Percentiles rank a stretch among this genome's conserved stretches.
These are phyloP conservation scores for Meloidogyne chitwoodi DNA, from an alignment of 1,140 invertebrate species.

Conservation along the genomic window DNA sequence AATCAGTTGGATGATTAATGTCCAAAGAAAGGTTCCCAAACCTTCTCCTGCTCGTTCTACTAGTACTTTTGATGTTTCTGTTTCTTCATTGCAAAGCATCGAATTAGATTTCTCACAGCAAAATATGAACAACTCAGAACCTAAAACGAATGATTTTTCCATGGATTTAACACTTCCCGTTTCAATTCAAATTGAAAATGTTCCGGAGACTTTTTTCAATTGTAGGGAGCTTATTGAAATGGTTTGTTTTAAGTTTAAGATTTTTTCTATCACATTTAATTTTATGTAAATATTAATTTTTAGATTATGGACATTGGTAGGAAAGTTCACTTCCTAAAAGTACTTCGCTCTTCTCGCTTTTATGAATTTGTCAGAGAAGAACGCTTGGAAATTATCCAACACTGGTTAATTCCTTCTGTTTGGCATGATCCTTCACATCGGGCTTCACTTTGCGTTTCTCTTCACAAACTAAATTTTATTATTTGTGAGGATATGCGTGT, in stretches of 20 bases:
- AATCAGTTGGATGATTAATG: background rate
- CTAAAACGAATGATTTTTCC: background rate
- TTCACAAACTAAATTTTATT: background rate
- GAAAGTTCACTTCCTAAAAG: slow-evolving; percentile 18
- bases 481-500: background rate
- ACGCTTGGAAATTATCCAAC: background rate
- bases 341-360: background rate
- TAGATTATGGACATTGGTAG: slow-evolving; percentile 20
- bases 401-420: background rate
- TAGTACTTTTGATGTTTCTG: background rate
- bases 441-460: background rate
- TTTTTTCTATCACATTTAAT: background rate
- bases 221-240: background rate
- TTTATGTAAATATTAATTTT: background rate
- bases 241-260: background rate
- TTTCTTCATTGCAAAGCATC: background rate
- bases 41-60: background rate
- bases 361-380: slow-evolving; percentile 2
- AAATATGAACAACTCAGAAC: background rate
- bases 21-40: background rate
- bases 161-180: background rate
- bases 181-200: background rate
- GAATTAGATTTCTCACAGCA: background rate
- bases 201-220: background rate
- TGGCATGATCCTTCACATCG: background rate